Conservation (phyloP, 2,797 vertebrate species). For the Characodon lateralis region DNA sequence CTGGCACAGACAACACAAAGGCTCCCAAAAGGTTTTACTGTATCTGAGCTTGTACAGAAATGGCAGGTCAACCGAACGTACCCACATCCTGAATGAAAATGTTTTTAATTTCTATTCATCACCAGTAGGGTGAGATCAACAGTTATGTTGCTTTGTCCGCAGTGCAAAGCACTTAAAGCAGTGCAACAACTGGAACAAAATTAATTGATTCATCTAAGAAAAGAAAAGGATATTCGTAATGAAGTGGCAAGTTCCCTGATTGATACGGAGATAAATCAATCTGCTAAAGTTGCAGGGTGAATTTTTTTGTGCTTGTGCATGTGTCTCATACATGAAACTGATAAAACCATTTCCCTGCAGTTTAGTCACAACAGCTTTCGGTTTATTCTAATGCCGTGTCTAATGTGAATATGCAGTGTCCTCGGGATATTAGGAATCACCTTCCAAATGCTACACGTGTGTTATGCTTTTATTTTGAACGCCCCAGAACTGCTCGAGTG, state of each 20-base stretch:
- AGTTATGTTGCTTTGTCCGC: constrained; percentile 10
- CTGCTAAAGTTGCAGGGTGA: background rate
- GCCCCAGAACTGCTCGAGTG: constrained; percentile 15
- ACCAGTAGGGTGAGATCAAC: constrained; percentile 8
- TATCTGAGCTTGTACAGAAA: constrained; percentile 49
- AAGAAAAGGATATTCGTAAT: constrained; percentile 5
- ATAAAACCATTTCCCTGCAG: background rate
- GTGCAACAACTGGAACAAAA: constrained; percentile 9
- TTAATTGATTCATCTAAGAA: background rate
- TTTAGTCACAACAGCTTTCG: constrained; percentile 10
- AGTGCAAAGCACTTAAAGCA: background rate
- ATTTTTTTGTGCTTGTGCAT: background rate
- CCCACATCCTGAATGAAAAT: constrained; percentile 21
- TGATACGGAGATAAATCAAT: background rate
- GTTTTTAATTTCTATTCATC: constrained; percentile 18
- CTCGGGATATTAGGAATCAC: background rate
- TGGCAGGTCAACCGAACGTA: constrained; percentile 33
- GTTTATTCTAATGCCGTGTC: constrained; percentile 7
- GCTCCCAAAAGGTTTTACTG: constrained; percentile 34
- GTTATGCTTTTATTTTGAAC: constrained; percentile 12
- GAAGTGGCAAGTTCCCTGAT: background rate
- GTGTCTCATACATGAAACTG: background rate
- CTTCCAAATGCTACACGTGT: constrained; percentile 1
- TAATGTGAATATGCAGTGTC: background rate
- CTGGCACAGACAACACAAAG: constrained; percentile 45